phyloP scores from a whole-genome alignment of 2,113 vertebrate species.

The Bombycilla garrulus region DNA sequence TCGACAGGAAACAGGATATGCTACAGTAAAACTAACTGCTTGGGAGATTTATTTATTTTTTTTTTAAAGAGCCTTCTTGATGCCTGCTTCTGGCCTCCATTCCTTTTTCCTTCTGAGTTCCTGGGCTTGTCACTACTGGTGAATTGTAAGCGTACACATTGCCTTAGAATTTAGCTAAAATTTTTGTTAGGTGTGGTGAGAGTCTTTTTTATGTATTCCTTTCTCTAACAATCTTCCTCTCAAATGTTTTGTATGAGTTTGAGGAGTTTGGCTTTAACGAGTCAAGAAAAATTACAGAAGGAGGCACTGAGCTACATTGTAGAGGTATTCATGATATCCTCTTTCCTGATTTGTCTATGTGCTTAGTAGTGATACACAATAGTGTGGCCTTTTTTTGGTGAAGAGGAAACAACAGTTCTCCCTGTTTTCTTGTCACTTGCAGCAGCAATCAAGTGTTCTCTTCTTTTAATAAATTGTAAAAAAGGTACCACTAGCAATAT shows the following conservation, averaged over 20 bases:
- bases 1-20: background rate
- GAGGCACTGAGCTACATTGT: background rate
- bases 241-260: background rate
- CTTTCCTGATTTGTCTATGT: background rate
- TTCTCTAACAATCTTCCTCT: background rate
- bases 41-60: fast-evolving
- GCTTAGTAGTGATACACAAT: background rate
- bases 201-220: background rate
- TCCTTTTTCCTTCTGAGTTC: background rate
- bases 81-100: background rate
- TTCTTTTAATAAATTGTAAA: background rate
- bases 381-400: background rate
- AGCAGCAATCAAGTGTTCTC: background rate
- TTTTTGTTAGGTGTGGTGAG: background rate
- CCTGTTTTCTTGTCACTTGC: background rate
- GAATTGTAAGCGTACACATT: background rate
- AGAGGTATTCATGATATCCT: background rate
- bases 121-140: background rate
- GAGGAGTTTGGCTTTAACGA: background rate
- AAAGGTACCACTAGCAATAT: background rate
- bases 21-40: background rate
- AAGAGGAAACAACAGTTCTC: background rate
- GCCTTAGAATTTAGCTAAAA: background rate
- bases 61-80: background rate
- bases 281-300: background rate